phyloP scores from a whole-genome alignment of 2,888 invertebrate genomes.

The Heliconius aoede region DNA sequence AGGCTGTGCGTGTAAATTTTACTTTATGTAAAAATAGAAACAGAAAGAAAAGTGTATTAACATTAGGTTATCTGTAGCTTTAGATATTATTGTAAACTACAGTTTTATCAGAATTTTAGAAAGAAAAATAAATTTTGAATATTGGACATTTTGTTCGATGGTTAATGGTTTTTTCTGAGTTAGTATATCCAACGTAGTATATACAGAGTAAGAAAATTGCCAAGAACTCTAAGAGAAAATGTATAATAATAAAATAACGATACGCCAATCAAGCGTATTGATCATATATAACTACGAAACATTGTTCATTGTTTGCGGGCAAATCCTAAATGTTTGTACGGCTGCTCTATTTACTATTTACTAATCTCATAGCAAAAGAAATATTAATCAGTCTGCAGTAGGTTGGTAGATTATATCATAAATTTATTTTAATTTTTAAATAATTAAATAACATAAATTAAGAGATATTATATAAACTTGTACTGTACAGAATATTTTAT shows the following conservation, averaged over 20 bases:
- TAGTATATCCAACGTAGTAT: neutral
- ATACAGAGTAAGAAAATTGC: neutral
- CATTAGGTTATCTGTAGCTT: no score
- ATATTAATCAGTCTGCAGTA: neutral
- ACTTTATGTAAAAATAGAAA: neutral
- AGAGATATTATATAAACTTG: neutral
- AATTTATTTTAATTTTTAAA: neutral
- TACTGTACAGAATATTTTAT: neutral
- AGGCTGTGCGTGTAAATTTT: neutral
- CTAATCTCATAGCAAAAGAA: neutral
- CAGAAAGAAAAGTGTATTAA: neutral
- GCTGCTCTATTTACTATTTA: neutral
- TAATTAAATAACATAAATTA: neutral
- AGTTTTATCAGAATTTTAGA: neutral
- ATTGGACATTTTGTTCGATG: slow-evolving; percentile 1
- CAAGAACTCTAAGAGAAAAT: neutral
- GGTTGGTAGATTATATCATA: neutral
- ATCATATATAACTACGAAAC: neutral
- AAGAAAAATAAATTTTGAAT: neutral
- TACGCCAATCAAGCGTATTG: neutral
- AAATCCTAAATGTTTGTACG: neutral
- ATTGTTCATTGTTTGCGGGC: neutral
- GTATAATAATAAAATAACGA: neutral
- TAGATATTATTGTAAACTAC: neutral
- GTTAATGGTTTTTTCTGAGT: no score